These are phyloP conservation scores for Rhadina sibilatrix DNA, from an alignment of 2,113 vertebrate species.

Conservation along the genomic window DNA sequence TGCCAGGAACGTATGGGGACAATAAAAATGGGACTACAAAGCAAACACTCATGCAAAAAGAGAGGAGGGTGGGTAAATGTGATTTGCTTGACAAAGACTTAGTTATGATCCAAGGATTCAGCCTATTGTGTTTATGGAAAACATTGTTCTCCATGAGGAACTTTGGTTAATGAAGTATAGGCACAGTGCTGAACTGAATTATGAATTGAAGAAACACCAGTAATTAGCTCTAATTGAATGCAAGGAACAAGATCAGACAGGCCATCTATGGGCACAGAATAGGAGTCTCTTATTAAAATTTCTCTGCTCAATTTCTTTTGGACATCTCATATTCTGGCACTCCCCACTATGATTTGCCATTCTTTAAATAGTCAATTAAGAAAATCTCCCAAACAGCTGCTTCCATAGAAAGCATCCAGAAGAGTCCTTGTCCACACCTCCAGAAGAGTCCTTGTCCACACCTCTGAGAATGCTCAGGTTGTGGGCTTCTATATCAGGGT, in stretches of 20 bases:
- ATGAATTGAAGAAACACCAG: not conserved
- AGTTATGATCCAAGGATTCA: not conserved
- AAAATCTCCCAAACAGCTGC: rapidly evolving
- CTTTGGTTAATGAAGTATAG: not conserved
- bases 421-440: not conserved
- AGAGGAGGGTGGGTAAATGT: not conserved
- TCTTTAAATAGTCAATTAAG: not conserved
- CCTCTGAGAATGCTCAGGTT: not conserved
- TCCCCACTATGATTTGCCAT: not conserved
- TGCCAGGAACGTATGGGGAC: not conserved
- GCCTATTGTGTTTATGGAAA: not conserved
- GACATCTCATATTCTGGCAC: not conserved
- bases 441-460: not conserved
- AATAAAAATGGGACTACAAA: not conserved
- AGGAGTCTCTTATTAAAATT: not conserved
- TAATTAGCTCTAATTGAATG: not conserved
- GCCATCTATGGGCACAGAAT: not conserved
- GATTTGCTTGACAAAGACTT: not conserved
- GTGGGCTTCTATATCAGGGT: not conserved
- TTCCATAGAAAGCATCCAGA: not conserved
- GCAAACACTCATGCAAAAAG: not conserved
- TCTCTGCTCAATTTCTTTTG: not conserved
- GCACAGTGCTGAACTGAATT: not conserved
- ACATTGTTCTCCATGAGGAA: not conserved
- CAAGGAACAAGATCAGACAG: not conserved